Percentiles rank a stretch among this genome's conserved stretches.
Conservation (phyloP, 1,140 invertebrate species). For the Bombyx mandarina region DNA sequence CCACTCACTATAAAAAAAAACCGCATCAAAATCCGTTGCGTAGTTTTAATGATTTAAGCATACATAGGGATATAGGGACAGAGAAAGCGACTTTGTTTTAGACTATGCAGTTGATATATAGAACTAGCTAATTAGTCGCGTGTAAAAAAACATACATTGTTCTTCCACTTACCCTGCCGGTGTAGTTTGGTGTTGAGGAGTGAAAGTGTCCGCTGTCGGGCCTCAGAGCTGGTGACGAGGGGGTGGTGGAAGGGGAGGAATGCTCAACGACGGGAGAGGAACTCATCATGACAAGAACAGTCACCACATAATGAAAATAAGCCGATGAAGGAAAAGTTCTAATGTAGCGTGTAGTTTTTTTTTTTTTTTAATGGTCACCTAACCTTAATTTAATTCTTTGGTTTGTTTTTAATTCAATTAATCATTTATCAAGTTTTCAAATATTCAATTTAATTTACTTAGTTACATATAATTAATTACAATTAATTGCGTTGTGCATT, state of each 20-base stretch:
- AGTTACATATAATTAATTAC: background rate
- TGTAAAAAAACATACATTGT: too few species aligned
- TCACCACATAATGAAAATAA: conserved; percentile 28
- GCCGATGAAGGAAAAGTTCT: background rate
- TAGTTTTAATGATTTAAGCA: too few species aligned
- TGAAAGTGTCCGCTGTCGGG: conserved; percentile 39
- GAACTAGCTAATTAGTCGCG: too few species aligned
- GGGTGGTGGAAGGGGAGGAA: conserved; percentile 43
- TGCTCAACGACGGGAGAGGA: conserved; percentile 54
- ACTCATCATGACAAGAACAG: conserved; percentile 36
- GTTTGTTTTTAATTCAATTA: background rate
- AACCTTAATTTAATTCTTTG: background rate
- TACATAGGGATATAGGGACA: too few species aligned
- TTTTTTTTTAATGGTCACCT: background rate
- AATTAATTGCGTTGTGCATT: background rate
- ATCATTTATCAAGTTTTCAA: too few species aligned
- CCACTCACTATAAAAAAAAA: too few species aligned
- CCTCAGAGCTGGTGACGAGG: conserved; percentile 46
- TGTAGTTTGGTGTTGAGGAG: conserved; percentile 49
- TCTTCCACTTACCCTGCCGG: conserved; percentile 21
- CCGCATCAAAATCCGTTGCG: too few species aligned
- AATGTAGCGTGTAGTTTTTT: background rate
- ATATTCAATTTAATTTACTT: background rate
- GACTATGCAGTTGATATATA: too few species aligned
- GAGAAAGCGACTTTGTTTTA: too few species aligned